Percentiles rank a stretch among this genome's conserved stretches.
Conservation (phyloP, 2,888 invertebrate genomes). For the Lasioglossum lativentre region DNA sequence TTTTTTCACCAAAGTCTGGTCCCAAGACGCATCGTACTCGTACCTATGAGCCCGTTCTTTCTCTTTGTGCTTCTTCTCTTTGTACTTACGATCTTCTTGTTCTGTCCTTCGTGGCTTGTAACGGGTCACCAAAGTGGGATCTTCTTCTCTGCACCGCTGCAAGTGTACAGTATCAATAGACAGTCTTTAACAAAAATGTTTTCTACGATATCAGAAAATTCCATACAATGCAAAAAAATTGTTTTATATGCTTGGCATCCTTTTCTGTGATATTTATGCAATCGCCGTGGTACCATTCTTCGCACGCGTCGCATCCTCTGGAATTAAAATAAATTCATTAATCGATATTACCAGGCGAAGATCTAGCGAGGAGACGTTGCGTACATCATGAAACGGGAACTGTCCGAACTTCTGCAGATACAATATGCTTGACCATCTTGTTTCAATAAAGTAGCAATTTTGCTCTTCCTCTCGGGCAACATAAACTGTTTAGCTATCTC, state of each 20-base stretch:
- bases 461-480: conserved; percentile 95
- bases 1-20: conserved; percentile 77
- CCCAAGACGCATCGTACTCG: conserved; percentile 80
- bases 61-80: conserved; percentile 83
- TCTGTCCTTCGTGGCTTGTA: conserved; percentile 82
- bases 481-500: conserved; percentile 96
- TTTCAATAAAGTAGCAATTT: conserved; percentile 94
- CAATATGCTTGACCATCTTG: conserved; percentile 97
- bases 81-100: conserved; percentile 79
- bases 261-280: conserved; percentile 97
- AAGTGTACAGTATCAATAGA: conserved; percentile 5
- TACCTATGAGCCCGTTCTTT: conserved; percentile 80
- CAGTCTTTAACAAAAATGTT: not conserved
- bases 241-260: conserved; percentile 96
- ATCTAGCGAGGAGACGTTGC: conserved; percentile 72
- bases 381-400: conserved; percentile 98
- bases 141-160: conserved; percentile 91
- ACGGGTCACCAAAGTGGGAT: conserved; percentile 88
- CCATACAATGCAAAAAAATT: conserved; percentile 93
- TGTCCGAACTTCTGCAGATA: conserved; percentile 96
- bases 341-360: too few relatives aligned
- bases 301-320: conserved; percentile 98
- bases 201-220: not conserved
- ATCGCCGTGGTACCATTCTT: conserved; percentile 99
- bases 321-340: conserved; percentile 65